phyloP scores from a whole-genome alignment of 1,140 invertebrate genomes.

The Anthonomus grandis region DNA sequence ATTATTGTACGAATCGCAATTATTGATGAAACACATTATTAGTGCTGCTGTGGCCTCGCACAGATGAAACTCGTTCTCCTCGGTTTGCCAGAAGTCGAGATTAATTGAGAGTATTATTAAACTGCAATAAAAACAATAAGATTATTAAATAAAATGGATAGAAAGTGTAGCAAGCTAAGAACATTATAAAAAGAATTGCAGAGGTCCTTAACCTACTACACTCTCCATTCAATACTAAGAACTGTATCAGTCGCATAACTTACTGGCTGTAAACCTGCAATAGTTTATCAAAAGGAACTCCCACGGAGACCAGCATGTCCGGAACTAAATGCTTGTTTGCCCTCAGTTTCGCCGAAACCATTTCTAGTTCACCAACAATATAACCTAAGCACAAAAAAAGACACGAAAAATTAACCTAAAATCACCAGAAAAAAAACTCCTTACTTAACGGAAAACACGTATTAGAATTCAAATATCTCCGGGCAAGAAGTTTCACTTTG shows the following conservation, averaged over 20 bases:
- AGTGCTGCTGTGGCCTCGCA: constrained; percentile 65
- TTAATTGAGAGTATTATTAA: constrained; percentile 67
- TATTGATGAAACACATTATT: constrained; percentile 59
- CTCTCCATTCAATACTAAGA: not conserved
- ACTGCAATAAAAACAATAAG: constrained; percentile 32
- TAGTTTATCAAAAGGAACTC: constrained; percentile 67
- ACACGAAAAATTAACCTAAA: not conserved
- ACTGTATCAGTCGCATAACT: too few relatives aligned
- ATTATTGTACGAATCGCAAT: constrained; percentile 53
- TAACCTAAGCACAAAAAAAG: constrained; percentile 60
- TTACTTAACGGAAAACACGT: constrained; percentile 73
- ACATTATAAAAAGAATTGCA: not conserved
- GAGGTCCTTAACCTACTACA: not conserved
- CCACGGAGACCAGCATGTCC: constrained; percentile 63
- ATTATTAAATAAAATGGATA: too few relatives aligned
- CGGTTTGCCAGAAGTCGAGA: constrained; percentile 70
- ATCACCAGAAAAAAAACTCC: constrained; percentile 18
- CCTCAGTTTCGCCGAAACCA: constrained; percentile 66
- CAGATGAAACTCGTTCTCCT: constrained; percentile 75
- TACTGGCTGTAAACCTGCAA: constrained; percentile 71
- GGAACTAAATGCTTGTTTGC: constrained; percentile 64
- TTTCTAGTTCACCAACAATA: constrained; percentile 70
- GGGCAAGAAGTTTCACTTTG: constrained; percentile 70
- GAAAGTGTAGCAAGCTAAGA: constrained; percentile 1
- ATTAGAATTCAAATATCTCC: constrained; percentile 68